These are phyloP conservation scores for Tachuris rubrigastra DNA, from an alignment of 2,113 vertebrate species.

Conservation along the genomic window DNA sequence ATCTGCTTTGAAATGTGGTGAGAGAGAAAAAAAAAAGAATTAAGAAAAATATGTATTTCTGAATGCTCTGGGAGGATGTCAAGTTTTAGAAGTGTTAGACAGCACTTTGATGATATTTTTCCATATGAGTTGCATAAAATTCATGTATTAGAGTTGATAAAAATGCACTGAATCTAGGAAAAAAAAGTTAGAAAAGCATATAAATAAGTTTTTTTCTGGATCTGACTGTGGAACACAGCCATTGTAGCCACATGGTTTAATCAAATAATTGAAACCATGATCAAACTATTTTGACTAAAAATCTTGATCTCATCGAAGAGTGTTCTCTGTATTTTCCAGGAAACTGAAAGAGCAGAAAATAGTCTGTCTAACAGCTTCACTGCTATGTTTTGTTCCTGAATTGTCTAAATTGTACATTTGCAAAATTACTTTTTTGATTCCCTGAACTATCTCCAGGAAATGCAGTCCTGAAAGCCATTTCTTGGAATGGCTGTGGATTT, in stretches of 20 bases:
- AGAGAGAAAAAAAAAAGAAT: background rate
- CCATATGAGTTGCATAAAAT: background rate
- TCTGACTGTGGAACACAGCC: background rate
- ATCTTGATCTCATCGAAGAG: background rate
- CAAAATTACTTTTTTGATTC: background rate
- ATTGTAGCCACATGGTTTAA: background rate
- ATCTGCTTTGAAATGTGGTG: conserved; percentile 1
- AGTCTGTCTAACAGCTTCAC: background rate
- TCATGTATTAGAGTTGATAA: background rate
- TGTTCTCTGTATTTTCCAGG: background rate
- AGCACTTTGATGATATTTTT: background rate
- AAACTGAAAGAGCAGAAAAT: background rate
- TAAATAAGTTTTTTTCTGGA: background rate
- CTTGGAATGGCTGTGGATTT: background rate
- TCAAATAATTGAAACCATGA: background rate
- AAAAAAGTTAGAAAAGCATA: background rate
- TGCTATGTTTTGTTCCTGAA: background rate
- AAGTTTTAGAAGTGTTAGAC: background rate
- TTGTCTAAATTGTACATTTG: background rate
- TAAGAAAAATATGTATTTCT: background rate
- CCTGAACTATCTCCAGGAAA: background rate
- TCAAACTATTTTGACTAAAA: background rate
- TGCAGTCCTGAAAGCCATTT: background rate
- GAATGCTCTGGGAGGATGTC: background rate
- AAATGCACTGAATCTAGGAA: background rate